A percentile compares a stretch with the other conserved stretches of the same genome.
Conservation (phyloP, 2,797 vertebrate species). For the Pagetopsis macropterus region DNA sequence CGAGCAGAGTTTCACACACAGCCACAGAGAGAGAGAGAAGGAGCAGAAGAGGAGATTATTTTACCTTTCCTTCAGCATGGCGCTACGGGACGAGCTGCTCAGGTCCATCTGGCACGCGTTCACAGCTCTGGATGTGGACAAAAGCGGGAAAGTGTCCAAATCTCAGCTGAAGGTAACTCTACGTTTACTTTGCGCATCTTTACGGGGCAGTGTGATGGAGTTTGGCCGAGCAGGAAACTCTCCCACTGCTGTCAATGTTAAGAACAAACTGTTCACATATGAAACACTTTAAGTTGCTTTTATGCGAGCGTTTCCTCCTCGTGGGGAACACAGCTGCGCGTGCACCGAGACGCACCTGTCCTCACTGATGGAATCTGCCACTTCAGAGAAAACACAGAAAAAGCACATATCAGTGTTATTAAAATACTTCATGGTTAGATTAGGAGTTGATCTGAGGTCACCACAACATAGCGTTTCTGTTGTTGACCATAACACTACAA, state of each 20-base stretch:
- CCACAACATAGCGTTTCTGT: background rate
- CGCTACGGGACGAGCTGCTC: constrained; percentile 89
- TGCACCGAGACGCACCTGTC: no score
- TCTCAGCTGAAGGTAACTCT: constrained; percentile 93
- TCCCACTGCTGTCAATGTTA: no score
- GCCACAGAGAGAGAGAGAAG: background rate
- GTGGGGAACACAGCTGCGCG: no score
- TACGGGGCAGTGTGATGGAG: background rate
- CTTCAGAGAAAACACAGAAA: background rate
- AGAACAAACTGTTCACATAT: no score
- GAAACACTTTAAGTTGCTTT: no score
- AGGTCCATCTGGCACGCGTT: constrained; percentile 98
- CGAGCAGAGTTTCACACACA: background rate
- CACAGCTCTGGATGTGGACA: constrained; percentile 93
- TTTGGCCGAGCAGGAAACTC: background rate
- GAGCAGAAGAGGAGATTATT: background rate
- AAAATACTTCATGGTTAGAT: background rate
- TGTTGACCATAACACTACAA: background rate
- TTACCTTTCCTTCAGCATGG: constrained; percentile 64
- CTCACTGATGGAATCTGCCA: no score
- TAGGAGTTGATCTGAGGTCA: background rate
- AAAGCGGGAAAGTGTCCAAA: constrained; percentile 97
- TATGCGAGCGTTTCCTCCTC: no score
- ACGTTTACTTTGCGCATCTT: constrained; percentile 1
- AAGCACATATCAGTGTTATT: no score